These are phyloP conservation scores for Parochlus steinenii DNA, from an alignment of 2,888 invertebrate species.

Conservation along the genomic window DNA sequence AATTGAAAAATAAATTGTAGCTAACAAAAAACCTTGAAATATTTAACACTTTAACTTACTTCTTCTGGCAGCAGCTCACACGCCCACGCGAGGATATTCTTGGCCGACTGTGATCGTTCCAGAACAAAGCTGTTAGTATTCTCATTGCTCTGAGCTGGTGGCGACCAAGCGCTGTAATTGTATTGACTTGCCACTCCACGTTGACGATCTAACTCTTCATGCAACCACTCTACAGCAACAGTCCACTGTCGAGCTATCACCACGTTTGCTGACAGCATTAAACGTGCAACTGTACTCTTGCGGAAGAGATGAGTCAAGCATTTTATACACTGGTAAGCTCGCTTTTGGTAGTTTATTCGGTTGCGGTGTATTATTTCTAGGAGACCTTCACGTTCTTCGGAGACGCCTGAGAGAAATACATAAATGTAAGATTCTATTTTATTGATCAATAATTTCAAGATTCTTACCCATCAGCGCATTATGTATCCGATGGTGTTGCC, in stretches of 20 bases:
- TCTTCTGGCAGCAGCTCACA: conserved; percentile 57
- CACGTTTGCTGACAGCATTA: conserved; percentile 58
- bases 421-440: too few relatives aligned
- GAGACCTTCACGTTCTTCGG: conserved; percentile 77
- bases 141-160: conserved; percentile 87
- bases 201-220: conserved; percentile 72
- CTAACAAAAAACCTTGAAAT: conserved; percentile 1
- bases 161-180: conserved; percentile 85
- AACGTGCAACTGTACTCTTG: conserved; percentile 63
- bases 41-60: conserved; percentile 23
- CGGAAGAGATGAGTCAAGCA: conserved; percentile 82
- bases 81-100: conserved; percentile 69
- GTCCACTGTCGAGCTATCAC: conserved; percentile 78
- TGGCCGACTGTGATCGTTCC: conserved; percentile 85
- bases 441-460: background rate
- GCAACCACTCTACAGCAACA: conserved; percentile 83
- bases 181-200: conserved; percentile 45
- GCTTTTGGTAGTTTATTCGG: conserved; percentile 89
- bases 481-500: conserved; percentile 89
- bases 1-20: conserved; percentile 9
- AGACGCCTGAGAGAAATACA: conserved; percentile 38
- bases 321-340: conserved; percentile 94
- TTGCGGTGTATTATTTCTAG: conserved; percentile 84
- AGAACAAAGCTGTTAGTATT: conserved; percentile 87
- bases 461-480: conserved; percentile 71